phyloP scores from a whole-genome alignment of 2,888 invertebrate genomes.

The Stictocephala bisonia region DNA sequence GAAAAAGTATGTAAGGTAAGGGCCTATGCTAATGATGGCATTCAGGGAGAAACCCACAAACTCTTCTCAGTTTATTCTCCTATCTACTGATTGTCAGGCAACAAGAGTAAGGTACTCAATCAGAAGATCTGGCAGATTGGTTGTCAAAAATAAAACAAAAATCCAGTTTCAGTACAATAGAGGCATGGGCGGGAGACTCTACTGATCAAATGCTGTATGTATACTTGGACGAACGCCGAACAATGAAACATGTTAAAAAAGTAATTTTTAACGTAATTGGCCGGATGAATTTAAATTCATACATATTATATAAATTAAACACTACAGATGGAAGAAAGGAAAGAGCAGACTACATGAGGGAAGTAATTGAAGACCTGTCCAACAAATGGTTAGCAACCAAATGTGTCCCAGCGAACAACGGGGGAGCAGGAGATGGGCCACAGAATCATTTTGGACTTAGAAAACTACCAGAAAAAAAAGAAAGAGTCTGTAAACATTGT shows the following conservation, averaged over 20 bases:
- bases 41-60: slow-evolving; percentile 33
- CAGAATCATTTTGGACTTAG: neutral
- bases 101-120: slow-evolving; percentile 15
- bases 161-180: slow-evolving; percentile 31
- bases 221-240: slow-evolving; percentile 25
- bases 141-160: slow-evolving; percentile 26
- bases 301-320: slow-evolving; percentile 35
- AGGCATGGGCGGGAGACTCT: slow-evolving; percentile 40
- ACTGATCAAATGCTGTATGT: slow-evolving; percentile 38
- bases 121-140: slow-evolving; percentile 19
- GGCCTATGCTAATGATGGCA: slow-evolving; percentile 30
- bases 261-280: slow-evolving; percentile 34
- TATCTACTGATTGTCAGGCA: slow-evolving; percentile 22
- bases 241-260: slow-evolving; percentile 37
- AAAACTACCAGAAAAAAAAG: slow-evolving; percentile 8
- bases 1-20: slow-evolving; percentile 37
- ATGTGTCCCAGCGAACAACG: neutral
- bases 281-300: slow-evolving; percentile 31
- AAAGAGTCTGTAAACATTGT: neutral
- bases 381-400: neutral
- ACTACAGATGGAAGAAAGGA: neutral
- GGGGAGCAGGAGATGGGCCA: neutral
- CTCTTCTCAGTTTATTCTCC: slow-evolving; percentile 20
- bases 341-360: neutral
- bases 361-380: neutral